Base-by-base conservation (phyloP, 2,888 invertebrate species). In the Scrobipalpa costella region DNA sequence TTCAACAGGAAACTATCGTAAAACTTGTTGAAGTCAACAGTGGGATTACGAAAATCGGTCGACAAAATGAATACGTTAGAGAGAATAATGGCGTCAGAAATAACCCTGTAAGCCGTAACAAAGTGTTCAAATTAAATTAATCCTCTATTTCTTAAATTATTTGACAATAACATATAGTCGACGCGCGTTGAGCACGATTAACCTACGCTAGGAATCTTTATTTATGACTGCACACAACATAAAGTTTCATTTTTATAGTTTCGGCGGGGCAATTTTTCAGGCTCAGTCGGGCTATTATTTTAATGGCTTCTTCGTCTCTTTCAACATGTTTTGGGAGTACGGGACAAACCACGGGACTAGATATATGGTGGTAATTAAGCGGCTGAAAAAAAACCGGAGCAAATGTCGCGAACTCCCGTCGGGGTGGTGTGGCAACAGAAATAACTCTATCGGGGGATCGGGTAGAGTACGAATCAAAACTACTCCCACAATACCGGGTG, bases 101-200 rank as follows among this genome's bases (percentile, higher is more conserved):
- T 84, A 86, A 81, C 80, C 79, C 72, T 64, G 76, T 72, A 74
- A 79, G 69, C 73, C 73, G 72, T 81, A 82, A 86, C 84, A 84
- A 86, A 85, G 84, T 79, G 83, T 76, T 77, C 74, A 78, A 81
- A 85, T 84, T 79, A 82, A 76, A 85, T 83, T 82, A 85, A 86
- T 80, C 80, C 78, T 70, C 72, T 72, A 76, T 80, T 79, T 81
- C 79, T 81, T 80, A 83, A 83, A 83, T 82, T 78, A 80, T 81
- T 78, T 86, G 88, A 87, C 88, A 85, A 84, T 84, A 85, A 88
- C 81, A 82, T 76, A 86, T 78, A 78, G 82, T 78, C 73, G 72
- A 64, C 67, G 69, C 71, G 77, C 76, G 73, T 68, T 76, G 78
- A 69, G 68, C 69, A 72, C 81, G 79, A 84, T 83, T 74, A 67